Base-by-base conservation (phyloP, 1,140 invertebrate species). In the Notospermus geniculatus region DNA sequence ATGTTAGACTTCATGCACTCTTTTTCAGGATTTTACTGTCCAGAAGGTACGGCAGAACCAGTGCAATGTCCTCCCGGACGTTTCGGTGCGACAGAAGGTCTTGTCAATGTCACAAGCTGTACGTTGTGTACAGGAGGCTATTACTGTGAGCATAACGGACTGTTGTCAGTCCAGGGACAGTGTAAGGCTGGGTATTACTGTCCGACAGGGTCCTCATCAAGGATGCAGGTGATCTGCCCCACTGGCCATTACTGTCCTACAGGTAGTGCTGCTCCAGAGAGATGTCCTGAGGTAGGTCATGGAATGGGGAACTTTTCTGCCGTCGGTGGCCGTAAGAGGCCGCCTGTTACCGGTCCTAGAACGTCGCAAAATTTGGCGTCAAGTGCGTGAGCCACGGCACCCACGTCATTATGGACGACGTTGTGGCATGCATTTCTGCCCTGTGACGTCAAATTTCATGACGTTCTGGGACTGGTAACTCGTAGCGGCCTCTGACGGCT, bases 121-220 rank as follows among this genome's bases (percentile, higher is more conserved):
- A 76, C 74, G 13, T 56, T 36, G 2, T 79, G 75, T 62, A 67
- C 58, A 5, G 66, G 68, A 19, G 73, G 76, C 22, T 63, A 60
- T 19, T 78, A 74, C 65, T 78, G 76, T 54, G 64, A 68, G 57
- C 69, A 68, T 27, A 65, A 69, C 5, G 76, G 74, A 22, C 66
- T 78, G 0, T 59, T 56, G 0, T 52, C 59, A 28, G 59, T 45
- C 60, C 13, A 28, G 70, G 71, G 71, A 52, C 64, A 54, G 4
- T 77, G 73, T 68, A 50, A 50, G 50, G 72, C 63, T 25, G 69
- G 70, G 1, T 76, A 73, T 59, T 77, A 68, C 68, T 77, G 75
- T 65, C 66, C 64, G 13, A 62, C 61, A 41, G 75, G 75, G 1
- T 74, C 73, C 2, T 65, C 60, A 32, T 70, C 74, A 1, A 56